phyloP scores from a whole-genome alignment of 2,888 invertebrate genomes.

The Opisthograptis luteolata region DNA sequence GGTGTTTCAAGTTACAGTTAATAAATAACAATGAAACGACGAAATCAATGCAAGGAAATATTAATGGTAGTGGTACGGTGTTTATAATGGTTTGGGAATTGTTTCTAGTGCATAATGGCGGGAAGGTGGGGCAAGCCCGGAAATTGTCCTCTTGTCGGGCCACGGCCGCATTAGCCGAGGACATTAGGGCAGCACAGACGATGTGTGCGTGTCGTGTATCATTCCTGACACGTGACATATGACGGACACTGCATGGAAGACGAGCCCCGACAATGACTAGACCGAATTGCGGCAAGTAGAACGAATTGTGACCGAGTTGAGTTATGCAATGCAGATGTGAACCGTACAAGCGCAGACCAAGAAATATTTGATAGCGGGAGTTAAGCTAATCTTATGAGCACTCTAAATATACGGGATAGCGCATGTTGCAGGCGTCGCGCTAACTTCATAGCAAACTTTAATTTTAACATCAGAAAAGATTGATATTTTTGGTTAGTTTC shows the following conservation, averaged over 20 bases:
- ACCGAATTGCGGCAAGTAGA: constrained; percentile 47
- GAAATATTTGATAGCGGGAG: constrained; percentile 21
- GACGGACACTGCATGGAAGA: constrained; percentile 44
- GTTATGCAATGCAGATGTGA: constrained; percentile 30
- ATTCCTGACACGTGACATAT: constrained; percentile 67
- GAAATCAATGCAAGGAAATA: constrained; percentile 59
- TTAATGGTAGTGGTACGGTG: constrained; percentile 63
- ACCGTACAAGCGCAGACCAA: constrained; percentile 16
- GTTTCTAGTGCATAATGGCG: constrained; percentile 75
- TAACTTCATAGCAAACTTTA: not conserved
- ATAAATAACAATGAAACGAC: constrained; percentile 53
- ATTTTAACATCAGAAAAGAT: not conserved
- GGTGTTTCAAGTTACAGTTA: constrained; percentile 39
- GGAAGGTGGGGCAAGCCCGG: constrained; percentile 76
- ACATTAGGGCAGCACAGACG: constrained; percentile 68
- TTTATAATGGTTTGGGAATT: constrained; percentile 74
- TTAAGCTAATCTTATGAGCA: constrained; percentile 21
- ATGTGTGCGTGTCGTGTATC: constrained; percentile 66
- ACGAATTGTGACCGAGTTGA: constrained; percentile 31
- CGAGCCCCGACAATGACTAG: constrained; percentile 52
- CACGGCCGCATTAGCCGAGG: constrained; percentile 73
- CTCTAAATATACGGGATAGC: not conserved
- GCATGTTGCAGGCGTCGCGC: not conserved
- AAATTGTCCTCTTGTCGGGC: constrained; percentile 80
- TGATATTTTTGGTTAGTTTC: too few relatives aligned